A percentile compares a stretch with the other conserved stretches of the same genome.
Evolutionary conservation across 2,797 vertebrate species (phyloP).

Genomic region (Gallirallus australis): DNA sequence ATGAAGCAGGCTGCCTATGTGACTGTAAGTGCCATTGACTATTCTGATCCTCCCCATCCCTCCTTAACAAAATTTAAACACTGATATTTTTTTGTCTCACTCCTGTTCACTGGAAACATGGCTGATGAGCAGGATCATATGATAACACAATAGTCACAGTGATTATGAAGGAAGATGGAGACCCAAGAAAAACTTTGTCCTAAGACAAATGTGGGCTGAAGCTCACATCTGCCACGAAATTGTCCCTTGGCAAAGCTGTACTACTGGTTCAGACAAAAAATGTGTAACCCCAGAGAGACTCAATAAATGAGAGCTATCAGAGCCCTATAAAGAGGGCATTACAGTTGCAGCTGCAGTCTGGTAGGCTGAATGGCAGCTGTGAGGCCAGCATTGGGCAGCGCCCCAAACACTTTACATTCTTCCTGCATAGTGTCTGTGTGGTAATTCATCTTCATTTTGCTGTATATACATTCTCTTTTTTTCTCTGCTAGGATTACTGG

Average conservation of each 20-base stretch:
- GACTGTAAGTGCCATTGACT: neutral
- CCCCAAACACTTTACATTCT: neutral
- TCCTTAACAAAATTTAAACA: neutral
- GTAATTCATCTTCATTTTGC: neutral
- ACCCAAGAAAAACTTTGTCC: neutral
- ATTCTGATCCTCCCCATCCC: neutral
- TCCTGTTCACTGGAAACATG: neutral
- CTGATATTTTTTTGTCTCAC: neutral
- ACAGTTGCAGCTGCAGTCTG: neutral
- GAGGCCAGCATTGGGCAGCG: neutral
- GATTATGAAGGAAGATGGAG: neutral
- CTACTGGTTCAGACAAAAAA: neutral
- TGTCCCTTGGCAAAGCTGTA: neutral
- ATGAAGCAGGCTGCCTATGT: fast-evolving
- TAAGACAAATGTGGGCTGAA: neutral
- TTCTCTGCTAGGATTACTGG: neutral
- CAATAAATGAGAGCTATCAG: neutral
- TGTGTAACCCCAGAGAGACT: neutral
- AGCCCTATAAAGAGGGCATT: neutral
- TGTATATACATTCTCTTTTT: neutral
- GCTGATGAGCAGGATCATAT: neutral
- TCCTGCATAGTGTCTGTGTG: neutral
- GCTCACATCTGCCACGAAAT: neutral
- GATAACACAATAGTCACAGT: neutral
- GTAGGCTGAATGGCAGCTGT: neutral